Conservation (phyloP, 2,888 invertebrate genomes). For the Stenotaenia linearis region DNA sequence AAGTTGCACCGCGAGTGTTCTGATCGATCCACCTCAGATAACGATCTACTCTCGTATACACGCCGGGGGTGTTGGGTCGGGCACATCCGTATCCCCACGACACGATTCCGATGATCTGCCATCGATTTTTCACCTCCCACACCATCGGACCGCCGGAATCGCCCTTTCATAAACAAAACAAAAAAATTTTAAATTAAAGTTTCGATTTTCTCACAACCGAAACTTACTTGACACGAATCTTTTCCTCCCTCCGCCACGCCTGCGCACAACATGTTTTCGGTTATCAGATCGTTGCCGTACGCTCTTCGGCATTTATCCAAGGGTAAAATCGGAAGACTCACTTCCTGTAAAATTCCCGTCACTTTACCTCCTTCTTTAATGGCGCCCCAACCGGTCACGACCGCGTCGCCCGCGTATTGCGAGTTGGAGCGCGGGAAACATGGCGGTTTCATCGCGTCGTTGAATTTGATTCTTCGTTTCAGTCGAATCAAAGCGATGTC, state of each 20-base stretch:
- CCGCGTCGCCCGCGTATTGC: constrained; percentile 6
- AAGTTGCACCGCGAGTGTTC: neutral
- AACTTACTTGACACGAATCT: constrained; percentile 24
- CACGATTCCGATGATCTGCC: constrained; percentile 28
- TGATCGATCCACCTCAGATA: constrained; percentile 26
- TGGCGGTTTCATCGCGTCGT: constrained; percentile 27
- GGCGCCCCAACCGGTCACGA: constrained; percentile 30
- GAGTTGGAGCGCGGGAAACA: constrained; percentile 3
- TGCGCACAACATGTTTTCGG: constrained; percentile 22
- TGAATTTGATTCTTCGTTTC: neutral
- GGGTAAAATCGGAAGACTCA: neutral
- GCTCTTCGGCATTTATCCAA: neutral
- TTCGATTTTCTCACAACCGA: too few species aligned
- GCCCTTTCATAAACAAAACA: neutral
- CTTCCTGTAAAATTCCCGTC: neutral
- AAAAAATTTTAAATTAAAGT: too few species aligned
- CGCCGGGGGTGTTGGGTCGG: constrained; percentile 26
- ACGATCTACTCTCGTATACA: constrained; percentile 27
- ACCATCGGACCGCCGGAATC: constrained; percentile 30
- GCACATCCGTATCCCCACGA: constrained; percentile 31
- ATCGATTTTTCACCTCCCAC: constrained; percentile 22
- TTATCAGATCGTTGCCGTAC: constrained; percentile 7
- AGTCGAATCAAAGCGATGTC: constrained; percentile 26
- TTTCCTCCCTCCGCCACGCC: neutral
- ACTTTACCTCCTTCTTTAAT: constrained; percentile 24